Evolutionary conservation across 2,113 vertebrate species (phyloP).

Genomic region (Paramisgurnus dabryanus): DNA sequence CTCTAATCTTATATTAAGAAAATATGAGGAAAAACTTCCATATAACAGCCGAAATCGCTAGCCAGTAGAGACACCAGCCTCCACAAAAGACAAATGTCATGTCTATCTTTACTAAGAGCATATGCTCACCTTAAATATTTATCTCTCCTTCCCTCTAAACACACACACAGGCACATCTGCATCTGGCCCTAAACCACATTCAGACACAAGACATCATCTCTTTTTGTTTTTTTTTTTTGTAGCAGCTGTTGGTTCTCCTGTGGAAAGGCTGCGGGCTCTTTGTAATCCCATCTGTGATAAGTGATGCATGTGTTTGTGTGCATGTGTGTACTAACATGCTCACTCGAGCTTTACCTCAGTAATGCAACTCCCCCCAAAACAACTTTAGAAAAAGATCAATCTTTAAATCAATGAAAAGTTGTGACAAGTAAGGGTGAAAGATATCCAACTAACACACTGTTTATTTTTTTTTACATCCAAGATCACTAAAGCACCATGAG

Average conservation of each 20-base stretch:
- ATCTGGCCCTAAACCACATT: slow-evolving; percentile 18
- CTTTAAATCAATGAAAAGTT: background rate
- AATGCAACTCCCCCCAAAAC: background rate
- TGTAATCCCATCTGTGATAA: slow-evolving; percentile 23
- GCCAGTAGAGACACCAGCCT: slow-evolving; percentile 25
- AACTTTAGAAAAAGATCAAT: background rate
- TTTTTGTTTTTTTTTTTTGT: slow-evolving; percentile 50
- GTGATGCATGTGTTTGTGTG: slow-evolving; percentile 17
- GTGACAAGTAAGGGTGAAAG: background rate
- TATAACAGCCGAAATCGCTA: slow-evolving; percentile 35
- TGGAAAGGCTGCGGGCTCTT: slow-evolving; percentile 39
- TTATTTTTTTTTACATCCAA: too few species aligned
- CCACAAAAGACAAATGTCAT: slow-evolving; percentile 5
- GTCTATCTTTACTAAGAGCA: background rate
- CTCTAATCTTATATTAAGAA: slow-evolving; percentile 44
- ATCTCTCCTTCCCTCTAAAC: background rate
- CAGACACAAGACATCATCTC: slow-evolving; percentile 23
- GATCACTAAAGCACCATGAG: too few species aligned
- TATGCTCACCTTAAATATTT: slow-evolving; percentile 3
- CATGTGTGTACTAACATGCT: background rate
- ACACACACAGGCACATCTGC: slow-evolving; percentile 45
- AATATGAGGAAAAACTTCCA: slow-evolving; percentile 34
- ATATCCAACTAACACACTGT: too few species aligned
- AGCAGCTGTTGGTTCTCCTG: slow-evolving; percentile 62
- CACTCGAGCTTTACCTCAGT: background rate